These are phyloP conservation scores for Julus scanicus DNA, from an alignment of 2,888 invertebrate species.

Conservation along the genomic window DNA sequence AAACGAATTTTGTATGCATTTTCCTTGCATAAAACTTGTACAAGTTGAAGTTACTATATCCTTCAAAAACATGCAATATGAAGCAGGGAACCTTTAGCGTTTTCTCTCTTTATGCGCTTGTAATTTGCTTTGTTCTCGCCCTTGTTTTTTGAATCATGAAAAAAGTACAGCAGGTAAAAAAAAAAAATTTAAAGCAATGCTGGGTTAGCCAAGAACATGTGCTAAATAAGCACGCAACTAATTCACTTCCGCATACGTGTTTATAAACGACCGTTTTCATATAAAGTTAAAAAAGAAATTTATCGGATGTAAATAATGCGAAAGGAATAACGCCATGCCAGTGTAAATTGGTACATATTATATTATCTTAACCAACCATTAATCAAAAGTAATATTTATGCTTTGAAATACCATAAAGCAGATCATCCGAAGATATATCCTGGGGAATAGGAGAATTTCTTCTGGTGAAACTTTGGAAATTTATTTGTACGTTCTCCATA, in stretches of 20 bases:
- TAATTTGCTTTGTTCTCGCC: slow-evolving; percentile 22
- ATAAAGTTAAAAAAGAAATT: background rate
- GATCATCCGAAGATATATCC: too few species aligned
- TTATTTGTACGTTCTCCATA: too few species aligned
- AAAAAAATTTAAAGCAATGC: background rate
- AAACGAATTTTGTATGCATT: background rate
- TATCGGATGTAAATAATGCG: background rate
- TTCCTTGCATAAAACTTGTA: background rate
- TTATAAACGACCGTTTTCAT: background rate
- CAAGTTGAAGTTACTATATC: background rate
- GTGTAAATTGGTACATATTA: background rate
- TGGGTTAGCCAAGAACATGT: background rate
- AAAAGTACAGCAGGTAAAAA: background rate
- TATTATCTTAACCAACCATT: background rate
- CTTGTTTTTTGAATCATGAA: slow-evolving; percentile 37
- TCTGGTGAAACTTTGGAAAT: too few species aligned
- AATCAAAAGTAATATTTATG: too few species aligned
- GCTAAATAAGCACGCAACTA: background rate
- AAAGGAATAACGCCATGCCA: background rate
- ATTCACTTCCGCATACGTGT: slow-evolving; percentile 20
- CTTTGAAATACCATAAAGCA: too few species aligned
- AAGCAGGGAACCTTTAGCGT: background rate
- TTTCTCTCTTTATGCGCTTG: background rate
- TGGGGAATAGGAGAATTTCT: too few species aligned
- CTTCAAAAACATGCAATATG: background rate